These are phyloP conservation scores for Reticulitermes speratus DNA, from an alignment of 1,140 invertebrate species.

Conservation along the genomic window DNA sequence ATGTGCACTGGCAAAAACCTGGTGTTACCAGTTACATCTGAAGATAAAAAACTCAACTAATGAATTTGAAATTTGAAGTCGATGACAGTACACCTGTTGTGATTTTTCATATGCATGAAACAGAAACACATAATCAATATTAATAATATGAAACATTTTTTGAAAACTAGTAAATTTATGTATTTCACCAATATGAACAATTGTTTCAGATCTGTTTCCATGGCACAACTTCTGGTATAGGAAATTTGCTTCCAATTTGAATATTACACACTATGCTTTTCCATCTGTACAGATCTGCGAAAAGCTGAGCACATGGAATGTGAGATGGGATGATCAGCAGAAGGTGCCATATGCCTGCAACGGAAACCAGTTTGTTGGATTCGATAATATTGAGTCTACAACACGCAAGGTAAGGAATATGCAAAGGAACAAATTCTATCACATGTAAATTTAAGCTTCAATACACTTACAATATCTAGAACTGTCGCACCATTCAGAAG, in stretches of 20 bases:
- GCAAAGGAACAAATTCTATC: background rate
- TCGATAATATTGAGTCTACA: constrained; percentile 59
- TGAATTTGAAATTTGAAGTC: too few species aligned
- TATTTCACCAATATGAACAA: too few species aligned
- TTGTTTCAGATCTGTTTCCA: too few species aligned
- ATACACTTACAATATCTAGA: constrained; percentile 48
- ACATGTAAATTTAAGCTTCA: constrained; percentile 34
- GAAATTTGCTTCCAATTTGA: background rate
- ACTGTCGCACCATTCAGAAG: constrained; percentile 40
- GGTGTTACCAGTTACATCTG: too few species aligned
- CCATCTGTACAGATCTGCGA: constrained; percentile 22
- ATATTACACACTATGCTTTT: background rate
- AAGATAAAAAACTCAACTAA: too few species aligned
- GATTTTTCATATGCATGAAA: too few species aligned
- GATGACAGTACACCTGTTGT: too few species aligned
- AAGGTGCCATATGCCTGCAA: constrained; percentile 64
- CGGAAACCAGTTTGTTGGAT: constrained; percentile 71
- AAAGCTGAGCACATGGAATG: constrained; percentile 45
- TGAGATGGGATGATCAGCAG: constrained; percentile 54
- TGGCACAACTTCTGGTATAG: too few species aligned
- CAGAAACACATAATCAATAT: too few species aligned
- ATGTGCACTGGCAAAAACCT: too few species aligned
- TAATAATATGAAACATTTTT: too few species aligned
- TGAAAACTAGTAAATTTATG: too few species aligned
- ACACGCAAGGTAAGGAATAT: constrained; percentile 37